These are phyloP conservation scores for Brachypteracias leptosomus DNA, from an alignment of 2,113 vertebrate species.

Conservation along the genomic window DNA sequence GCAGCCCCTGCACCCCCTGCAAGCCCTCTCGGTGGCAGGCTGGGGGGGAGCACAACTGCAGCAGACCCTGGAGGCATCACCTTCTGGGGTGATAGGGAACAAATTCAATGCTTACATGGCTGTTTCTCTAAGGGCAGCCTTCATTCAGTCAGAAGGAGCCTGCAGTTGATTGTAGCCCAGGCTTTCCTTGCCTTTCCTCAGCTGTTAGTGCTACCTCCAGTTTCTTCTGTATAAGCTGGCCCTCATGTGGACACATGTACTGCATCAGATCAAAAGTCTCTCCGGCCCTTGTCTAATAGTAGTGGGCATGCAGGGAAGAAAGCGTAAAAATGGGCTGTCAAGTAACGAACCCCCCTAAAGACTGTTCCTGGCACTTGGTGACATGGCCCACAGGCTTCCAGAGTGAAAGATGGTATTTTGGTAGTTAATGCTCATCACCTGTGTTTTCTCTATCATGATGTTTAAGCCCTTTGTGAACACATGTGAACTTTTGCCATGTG, in stretches of 20 bases:
- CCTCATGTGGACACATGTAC: neutral
- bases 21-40: neutral
- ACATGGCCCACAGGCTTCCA: neutral
- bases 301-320: neutral
- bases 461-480: neutral
- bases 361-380: neutral
- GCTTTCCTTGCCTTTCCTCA: neutral
- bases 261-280: neutral
- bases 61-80: neutral
- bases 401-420: neutral
- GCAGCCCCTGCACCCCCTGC: accelerated
- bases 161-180: neutral
- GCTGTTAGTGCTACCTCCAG: neutral
- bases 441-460: neutral
- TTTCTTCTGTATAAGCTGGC: neutral
- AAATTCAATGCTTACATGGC: neutral
- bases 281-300: neutral
- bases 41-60: neutral
- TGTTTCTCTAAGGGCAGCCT: neutral
- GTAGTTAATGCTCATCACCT: neutral
- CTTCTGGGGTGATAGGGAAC: neutral
- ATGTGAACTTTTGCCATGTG: neutral
- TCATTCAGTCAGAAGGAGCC: neutral
- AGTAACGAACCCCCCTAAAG: neutral
- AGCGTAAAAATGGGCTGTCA: neutral